Base-by-base conservation (phyloP, 1,140 invertebrate genomes). In the Drosophila tristis region DNA sequence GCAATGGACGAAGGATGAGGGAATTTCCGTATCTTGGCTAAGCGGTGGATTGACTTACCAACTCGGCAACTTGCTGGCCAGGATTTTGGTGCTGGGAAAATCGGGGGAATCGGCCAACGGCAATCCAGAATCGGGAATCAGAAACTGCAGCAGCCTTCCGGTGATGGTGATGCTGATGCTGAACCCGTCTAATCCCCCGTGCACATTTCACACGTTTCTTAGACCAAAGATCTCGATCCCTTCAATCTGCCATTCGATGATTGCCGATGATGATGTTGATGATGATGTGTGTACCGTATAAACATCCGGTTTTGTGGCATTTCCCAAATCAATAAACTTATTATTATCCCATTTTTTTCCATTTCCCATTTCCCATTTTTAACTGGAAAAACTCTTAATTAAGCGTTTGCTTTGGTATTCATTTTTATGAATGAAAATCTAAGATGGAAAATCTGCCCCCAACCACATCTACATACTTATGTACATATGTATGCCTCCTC, bases 271-370 rank as follows among this genome's bases (percentile, higher is more conserved):
- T 45, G 54, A 9, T 25, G 48, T 13, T 45, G 54, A 42, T 43
- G 55, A 57, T 16, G 54, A 23, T 61, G 49, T 55, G 65, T 47
- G 64, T 50, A 39, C 64, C 65, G 64, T 51, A 75, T 86, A 86
- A 87, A 87, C 84, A 87, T 87, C 84, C 84, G 84, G 84, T 64
- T 74, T 39, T 84, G 54, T 87, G 84, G 84, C 80, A 79, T 84
- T 89, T 89, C 84, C 84, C 79, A 89, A 87, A 87, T 87, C 82
- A 87, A 87, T 87, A 87, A 87, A 89, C 82, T 87, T 89, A 84
- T 78, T 78, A 77, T 86, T 89, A 75, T 74, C 56, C 58, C 54
- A 61, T 80, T 74, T 70, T 47, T 61, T 59, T n/a, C 61, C 39
- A 42, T 16, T 16, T 20, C 2, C 23, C 62, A 20, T 20, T 20